These are phyloP conservation scores for Adela reaumurella DNA, from an alignment of 2,888 invertebrate genomes.

Conservation along the genomic window DNA sequence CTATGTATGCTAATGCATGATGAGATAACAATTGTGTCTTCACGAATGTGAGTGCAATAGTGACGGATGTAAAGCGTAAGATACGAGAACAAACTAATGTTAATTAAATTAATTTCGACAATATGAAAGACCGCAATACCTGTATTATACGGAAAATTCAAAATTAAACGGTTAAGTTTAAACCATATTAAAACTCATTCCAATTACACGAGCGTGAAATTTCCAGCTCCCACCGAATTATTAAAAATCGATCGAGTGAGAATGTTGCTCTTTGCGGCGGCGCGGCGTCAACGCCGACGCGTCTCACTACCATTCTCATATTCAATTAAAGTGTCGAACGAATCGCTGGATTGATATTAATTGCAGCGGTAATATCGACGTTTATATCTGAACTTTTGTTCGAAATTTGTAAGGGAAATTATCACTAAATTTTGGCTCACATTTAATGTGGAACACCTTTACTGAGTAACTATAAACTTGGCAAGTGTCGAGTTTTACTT, in stretches of 20 bases:
- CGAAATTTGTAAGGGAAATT: neutral
- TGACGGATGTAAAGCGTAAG: no score
- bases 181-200: conserved; percentile 1
- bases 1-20: no score
- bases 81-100: no score
- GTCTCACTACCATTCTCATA: neutral
- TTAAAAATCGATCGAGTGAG: neutral
- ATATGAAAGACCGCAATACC: no score
- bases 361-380: neutral
- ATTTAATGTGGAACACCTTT: no score
- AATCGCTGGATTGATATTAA: neutral
- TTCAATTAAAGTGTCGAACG: neutral
- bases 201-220: neutral
- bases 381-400: neutral
- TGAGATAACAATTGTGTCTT: no score
- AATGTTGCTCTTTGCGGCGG: neutral
- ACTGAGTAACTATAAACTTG: no score
- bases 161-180: conserved; percentile 4
- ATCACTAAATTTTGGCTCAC: no score
- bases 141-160: conserved; percentile 1
- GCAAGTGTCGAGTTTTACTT: no score
- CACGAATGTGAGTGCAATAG: no score
- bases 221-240: neutral
- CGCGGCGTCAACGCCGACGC: neutral
- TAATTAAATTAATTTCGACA: no score